phyloP scores from a whole-genome alignment of 2,113 vertebrate genomes.

The Rhea americana region DNA sequence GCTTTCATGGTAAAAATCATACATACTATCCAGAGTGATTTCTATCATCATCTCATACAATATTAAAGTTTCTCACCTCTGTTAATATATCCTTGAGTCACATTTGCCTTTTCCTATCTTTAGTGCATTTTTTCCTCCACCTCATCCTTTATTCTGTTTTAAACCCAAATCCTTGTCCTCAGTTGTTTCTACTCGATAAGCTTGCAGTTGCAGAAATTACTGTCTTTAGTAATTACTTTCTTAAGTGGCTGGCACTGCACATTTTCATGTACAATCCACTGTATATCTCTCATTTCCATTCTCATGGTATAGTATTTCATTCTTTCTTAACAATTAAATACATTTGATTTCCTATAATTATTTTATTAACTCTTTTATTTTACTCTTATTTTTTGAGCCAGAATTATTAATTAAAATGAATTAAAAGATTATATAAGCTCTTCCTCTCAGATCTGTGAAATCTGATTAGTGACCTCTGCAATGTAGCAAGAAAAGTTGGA shows the following conservation, averaged over 20 bases:
- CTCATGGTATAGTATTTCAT: neutral
- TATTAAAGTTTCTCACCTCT: neutral
- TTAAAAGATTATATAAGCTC: neutral
- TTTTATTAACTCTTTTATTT: neutral
- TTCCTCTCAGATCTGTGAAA: neutral
- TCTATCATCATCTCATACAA: neutral
- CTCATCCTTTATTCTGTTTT: neutral
- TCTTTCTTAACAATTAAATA: neutral
- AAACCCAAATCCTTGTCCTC: neutral
- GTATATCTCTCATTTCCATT: neutral
- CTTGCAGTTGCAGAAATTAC: neutral
- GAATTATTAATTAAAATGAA: neutral
- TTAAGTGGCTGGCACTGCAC: neutral
- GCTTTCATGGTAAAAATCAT: neutral
- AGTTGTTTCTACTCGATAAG: neutral
- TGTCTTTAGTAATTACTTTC: neutral
- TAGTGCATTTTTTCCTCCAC: neutral
- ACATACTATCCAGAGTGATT: neutral
- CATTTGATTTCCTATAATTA: neutral
- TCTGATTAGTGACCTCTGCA: neutral
- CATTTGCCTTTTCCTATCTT: neutral
- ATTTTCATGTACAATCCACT: neutral
- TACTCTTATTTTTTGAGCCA: neutral
- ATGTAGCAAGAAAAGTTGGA: neutral
- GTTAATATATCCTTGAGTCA: neutral